A percentile compares a stretch with the other conserved stretches of the same genome.
phyloP scores from a whole-genome alignment of 1,140 invertebrate species.

The Schlechtendalia chinensis region DNA sequence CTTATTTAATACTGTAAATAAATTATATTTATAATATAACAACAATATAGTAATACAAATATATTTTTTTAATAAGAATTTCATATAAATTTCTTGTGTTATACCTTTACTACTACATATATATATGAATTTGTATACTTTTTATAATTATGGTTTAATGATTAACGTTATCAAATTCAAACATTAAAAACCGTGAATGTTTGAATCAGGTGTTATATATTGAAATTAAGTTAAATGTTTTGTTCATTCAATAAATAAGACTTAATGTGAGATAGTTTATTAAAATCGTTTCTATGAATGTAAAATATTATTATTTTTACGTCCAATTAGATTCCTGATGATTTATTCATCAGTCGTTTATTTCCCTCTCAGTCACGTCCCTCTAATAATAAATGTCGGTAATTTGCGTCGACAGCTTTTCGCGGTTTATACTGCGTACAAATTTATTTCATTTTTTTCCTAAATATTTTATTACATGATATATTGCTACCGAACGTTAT shows the following conservation, averaged over 20 bases:
- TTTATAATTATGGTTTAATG: too few relatives aligned
- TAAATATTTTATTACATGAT: slow-evolving; percentile 14
- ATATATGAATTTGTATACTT: too few relatives aligned
- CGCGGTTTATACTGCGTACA: neutral
- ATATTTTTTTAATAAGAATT: too few relatives aligned
- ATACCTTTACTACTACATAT: too few relatives aligned
- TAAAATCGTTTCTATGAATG: slow-evolving; percentile 9
- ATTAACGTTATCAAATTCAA: too few relatives aligned
- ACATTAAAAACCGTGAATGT: too few relatives aligned
- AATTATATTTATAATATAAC: too few relatives aligned
- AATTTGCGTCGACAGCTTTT: slow-evolving; percentile 34
- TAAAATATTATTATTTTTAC: slow-evolving; percentile 23
- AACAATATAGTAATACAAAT: too few relatives aligned
- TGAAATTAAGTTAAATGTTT: neutral
- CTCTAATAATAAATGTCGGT: slow-evolving; percentile 18
- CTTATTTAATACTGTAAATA: too few relatives aligned
- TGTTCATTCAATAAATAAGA: neutral
- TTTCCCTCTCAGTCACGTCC: neutral
- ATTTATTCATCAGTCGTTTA: slow-evolving; percentile 16
- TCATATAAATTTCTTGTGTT: too few relatives aligned
- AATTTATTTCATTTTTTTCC: slow-evolving; percentile 24
- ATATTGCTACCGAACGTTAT: neutral
- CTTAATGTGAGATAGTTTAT: neutral
- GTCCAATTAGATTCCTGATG: slow-evolving; percentile 1
- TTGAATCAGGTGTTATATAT: neutral